Evolutionary conservation across 2,888 invertebrate genomes (phyloP), one percentile per base, ranked within the genome.

Genomic region (Muschampia plurimacula): DNA sequence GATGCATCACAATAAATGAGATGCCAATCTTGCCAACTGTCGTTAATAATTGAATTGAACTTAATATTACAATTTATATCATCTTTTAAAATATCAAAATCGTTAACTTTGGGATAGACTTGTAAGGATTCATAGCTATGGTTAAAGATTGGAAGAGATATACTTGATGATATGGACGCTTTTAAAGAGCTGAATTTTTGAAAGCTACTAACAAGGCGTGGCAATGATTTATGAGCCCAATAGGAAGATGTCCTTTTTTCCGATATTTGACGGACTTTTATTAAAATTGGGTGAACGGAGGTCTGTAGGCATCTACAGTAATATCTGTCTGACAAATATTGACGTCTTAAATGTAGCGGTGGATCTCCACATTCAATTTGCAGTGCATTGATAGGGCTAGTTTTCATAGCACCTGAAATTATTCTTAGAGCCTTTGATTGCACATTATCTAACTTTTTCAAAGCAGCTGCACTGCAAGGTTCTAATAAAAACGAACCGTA

Each of bases 321-420:
- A 57, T 57, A 57, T 28, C 22, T 12, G 12, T 57, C 57, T 12
- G 57, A 28, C 12, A 57, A 28, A 57, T 57, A 57, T 5, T 57
- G 57, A 28, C 57, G 57, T 57, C 57, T 28, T 5, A 57, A 28
- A 10, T 12, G 22, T 57, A 57, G 12, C 1, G 57, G 57, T 28
- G 57, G 57, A 28, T 57, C 57, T 12, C 57, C 22, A 0, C 57
- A 57, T 5, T 57, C 57, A 57, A 57, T 57, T 57, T 57, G 57
- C 57, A 57, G 3, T 28, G 57, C 57, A 28, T 57, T 57, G 28
- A 57, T 57, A 12, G 57, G 28, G 12, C 57, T 57, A 12, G 12
- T 32, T 57, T 57, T 57, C 57, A 57, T 57, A 12, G 57, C 57
- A 57, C 57, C 57, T 5, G 57, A 57, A 28, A 57, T 57, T 57